A percentile compares a stretch with the other conserved stretches of the same genome.
These are phyloP conservation scores for Drosophila nr. fundita DNA, from an alignment of 2,888 invertebrate species.

Conservation along the genomic window DNA sequence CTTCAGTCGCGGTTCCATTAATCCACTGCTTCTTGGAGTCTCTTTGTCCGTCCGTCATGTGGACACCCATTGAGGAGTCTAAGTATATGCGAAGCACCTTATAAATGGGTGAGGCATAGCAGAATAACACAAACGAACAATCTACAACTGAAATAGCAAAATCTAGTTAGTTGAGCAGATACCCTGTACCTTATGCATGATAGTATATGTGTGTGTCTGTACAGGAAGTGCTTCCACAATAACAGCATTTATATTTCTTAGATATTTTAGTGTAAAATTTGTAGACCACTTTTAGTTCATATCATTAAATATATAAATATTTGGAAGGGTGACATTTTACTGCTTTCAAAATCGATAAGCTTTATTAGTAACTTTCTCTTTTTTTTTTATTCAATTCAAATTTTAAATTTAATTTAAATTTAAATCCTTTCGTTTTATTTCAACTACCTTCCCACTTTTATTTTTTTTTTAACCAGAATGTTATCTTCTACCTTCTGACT, in stretches of 20 bases:
- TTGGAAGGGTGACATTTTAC: too few species aligned
- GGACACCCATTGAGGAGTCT: neutral
- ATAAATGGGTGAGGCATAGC: neutral
- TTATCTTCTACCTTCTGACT: neutral
- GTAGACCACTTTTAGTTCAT: neutral
- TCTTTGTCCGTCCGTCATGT: neutral
- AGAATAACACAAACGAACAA: neutral
- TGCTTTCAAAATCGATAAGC: neutral
- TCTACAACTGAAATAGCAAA: neutral
- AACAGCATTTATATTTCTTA: neutral
- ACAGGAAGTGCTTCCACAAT: neutral
- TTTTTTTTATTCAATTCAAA: neutral
- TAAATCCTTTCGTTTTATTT: neutral
- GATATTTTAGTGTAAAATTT: too few species aligned
- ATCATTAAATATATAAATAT: neutral
- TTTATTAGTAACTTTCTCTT: neutral
- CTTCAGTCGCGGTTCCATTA: constrained; percentile 17
- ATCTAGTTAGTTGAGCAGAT: neutral
- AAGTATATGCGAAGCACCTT: neutral
- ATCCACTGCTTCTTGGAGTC: constrained; percentile 16
- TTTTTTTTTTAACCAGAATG: neutral
- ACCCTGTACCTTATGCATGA: neutral
- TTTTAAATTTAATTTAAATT: neutral
- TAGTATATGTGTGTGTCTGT: neutral
- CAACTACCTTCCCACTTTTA: neutral